Evolutionary conservation across 2,888 invertebrate species (phyloP).

Genomic region (Hirtodrosophila duncani): DNA sequence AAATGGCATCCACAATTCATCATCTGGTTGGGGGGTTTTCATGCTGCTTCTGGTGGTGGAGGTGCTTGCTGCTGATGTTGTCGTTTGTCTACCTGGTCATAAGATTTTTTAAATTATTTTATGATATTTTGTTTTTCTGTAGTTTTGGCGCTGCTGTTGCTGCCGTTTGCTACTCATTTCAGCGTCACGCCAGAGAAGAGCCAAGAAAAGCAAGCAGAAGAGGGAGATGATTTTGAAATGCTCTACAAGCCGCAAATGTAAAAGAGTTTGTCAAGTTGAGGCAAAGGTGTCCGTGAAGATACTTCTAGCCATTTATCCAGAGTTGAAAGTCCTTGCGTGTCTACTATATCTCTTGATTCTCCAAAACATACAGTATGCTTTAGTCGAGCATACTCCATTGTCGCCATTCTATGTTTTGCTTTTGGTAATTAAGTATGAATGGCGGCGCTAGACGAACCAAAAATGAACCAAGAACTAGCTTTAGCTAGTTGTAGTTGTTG

Average conservation of each 20-base stretch:
- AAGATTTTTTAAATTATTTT: slow-evolving; percentile 29
- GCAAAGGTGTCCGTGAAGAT: no score
- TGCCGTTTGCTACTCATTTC: slow-evolving; percentile 49
- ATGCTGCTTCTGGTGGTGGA: slow-evolving; percentile 26
- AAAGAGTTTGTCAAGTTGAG: no score
- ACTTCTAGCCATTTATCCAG: no score
- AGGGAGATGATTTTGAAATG: slow-evolving; percentile 30
- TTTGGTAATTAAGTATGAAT: slow-evolving; percentile 71
- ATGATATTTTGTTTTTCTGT: slow-evolving; percentile 7
- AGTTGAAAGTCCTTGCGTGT: slow-evolving; percentile 21
- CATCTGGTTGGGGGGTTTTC: slow-evolving; percentile 35
- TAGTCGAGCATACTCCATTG: no score
- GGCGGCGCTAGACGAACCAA: slow-evolving; percentile 70
- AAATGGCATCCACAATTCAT: slow-evolving; percentile 69
- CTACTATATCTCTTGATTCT: slow-evolving; percentile 15
- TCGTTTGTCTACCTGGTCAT: slow-evolving; percentile 62
- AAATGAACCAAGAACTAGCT: slow-evolving; percentile 40
- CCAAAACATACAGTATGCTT: no score
- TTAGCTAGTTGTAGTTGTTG: slow-evolving; percentile 23
- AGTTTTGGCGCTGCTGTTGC: no score
- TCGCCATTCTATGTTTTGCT: slow-evolving; percentile 28
- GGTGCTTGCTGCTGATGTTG: slow-evolving; percentile 24
- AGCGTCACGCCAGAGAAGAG: slow-evolving; percentile 62
- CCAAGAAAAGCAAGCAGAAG: slow-evolving; percentile 18
- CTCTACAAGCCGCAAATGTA: no score